Evolutionary conservation across 35 echinoderm and acorn worm species (phyloP), one percentile per base, ranked within the genome.

Genomic region (Nesometra sesokonis): DNA sequence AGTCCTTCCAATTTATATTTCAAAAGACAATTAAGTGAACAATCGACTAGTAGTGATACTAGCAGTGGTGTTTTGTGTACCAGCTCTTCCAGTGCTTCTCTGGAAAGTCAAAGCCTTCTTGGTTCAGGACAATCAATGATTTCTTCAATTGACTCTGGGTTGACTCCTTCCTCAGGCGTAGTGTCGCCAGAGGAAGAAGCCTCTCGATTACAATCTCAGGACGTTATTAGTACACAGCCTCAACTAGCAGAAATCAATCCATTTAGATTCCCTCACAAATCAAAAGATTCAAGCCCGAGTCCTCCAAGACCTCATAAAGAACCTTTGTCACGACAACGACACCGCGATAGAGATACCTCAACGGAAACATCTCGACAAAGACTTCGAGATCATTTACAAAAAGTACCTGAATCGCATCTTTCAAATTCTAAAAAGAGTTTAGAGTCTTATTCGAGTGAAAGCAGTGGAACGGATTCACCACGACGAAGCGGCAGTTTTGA

Each of bases 91-190:
- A 90, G 91, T 32, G 91, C 91, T 0, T 23, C 90, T 27, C 38
- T 91, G 13, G 88, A 88, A 8, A 84, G 85, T 33, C 91, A 91
- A 31, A 89, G 94, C 81, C 87, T 91, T 3, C 83, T 89, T 30
- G 88, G 88, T 86, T 93, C 94, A 32, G 94, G 94, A 83, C 93
- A 93, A 31, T 97, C 94, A 8, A 91, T 88, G 11, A 87, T 93
- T 87, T 86, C 82, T 31, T 37, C 37, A 36, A 78, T 35, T 80
- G 35, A 33, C 31, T 17, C 78, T 87, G 86, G 80, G 19, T 27
- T 87, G 77, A 34, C 79, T 80, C 13, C n/a, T 40, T 57, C 79
- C 29, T 37, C 83, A 85, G 83, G 83, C 52, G 33, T 85, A 31
- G 52, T 52, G 57, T 40, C 57, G 13, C 81, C 35, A 19, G 81